Evolutionary conservation across 2,113 vertebrate species (phyloP), one percentile per base, ranked within the genome.

Genomic region (Crotalus tigris): DNA sequence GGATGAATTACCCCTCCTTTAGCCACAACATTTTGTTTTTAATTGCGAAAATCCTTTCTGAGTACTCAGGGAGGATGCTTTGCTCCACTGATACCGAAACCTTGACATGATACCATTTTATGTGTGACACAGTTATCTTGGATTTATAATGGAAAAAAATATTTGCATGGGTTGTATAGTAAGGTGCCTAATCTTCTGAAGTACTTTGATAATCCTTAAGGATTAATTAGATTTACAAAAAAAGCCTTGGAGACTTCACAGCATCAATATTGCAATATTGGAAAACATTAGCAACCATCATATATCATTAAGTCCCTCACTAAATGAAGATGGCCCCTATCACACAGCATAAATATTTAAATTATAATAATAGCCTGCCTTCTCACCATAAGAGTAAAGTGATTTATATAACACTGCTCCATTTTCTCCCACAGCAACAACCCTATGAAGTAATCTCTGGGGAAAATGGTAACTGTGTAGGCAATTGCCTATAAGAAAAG

Each of bases 1-100:
- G 15, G 85, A 51, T 58, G 87, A 13, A 21, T 91, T 21, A 69
- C n/a, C 2, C 11, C 44, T 17, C 33, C 26, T 46, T 29, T 24
- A 54, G 12, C 10, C 46, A 57, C n/a, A 39, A 26, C 6, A 49
- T 21, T 10, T 11, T 33, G 29, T 49, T 89, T 51, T 92, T 85
- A 44, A 39, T 61, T 81, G 55, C 53, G 5, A 81, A 88, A 44
- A 44, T 8, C 39, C 55, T 8, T 21, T 17, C 49, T 15, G 7
- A 64, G 21, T 10, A 89, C 46, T 51, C 26, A 59, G 33, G 54
- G 46, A 92, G 91, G 92, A 93, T 23, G 39, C 94, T 85, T 15
- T 90, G 51, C 3, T 58, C 61, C 61, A 0, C 29, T 5, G 85
- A 4, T 87, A 0, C 13, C 0, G 44, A 15, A 0, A 75, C 29